A percentile compares a stretch with the other conserved stretches of the same genome.
Conservation (phyloP, 2,888 invertebrate species). For the Axea sp. region DNA sequence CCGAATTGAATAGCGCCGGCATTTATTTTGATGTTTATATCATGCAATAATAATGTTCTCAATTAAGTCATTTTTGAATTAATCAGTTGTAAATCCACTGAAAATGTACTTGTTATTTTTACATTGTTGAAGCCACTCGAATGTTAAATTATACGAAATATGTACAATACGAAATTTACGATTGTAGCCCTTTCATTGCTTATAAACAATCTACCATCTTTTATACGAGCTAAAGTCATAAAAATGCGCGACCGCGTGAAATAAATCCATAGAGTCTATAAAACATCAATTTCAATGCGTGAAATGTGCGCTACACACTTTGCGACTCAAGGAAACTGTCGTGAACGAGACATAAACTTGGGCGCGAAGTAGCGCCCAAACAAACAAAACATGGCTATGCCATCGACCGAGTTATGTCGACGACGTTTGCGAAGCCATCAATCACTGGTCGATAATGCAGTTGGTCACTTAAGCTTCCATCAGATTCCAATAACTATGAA, state of each 20-base stretch:
- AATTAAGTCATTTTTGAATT: constrained; percentile 36
- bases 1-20: constrained; percentile 30
- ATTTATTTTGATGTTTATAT: constrained; percentile 39
- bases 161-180: constrained; percentile 7
- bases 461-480: constrained; percentile 27
- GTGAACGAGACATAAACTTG: constrained; percentile 1
- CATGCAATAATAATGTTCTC: constrained; percentile 17
- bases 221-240: constrained; percentile 11
- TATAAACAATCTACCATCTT: constrained; percentile 25
- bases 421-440: constrained; percentile 38
- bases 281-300: constrained; percentile 14
- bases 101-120: constrained; percentile 26
- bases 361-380: constrained; percentile 9
- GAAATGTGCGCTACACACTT: constrained; percentile 10
- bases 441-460: constrained; percentile 48
- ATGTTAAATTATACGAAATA: constrained; percentile 1
- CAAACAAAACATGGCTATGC: constrained; percentile 29
- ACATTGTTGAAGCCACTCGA: constrained; percentile 6
- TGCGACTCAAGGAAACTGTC: constrained; percentile 6
- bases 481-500: constrained; percentile 32
- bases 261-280: constrained; percentile 23
- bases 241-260: constrained; percentile 3
- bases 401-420: not conserved
- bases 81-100: constrained; percentile 16
- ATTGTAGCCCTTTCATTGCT: constrained; percentile 16